Percentiles rank a stretch among this genome's conserved stretches.
phyloP scores from a whole-genome alignment of 2,888 invertebrate species.

The Drosophila borborema region DNA sequence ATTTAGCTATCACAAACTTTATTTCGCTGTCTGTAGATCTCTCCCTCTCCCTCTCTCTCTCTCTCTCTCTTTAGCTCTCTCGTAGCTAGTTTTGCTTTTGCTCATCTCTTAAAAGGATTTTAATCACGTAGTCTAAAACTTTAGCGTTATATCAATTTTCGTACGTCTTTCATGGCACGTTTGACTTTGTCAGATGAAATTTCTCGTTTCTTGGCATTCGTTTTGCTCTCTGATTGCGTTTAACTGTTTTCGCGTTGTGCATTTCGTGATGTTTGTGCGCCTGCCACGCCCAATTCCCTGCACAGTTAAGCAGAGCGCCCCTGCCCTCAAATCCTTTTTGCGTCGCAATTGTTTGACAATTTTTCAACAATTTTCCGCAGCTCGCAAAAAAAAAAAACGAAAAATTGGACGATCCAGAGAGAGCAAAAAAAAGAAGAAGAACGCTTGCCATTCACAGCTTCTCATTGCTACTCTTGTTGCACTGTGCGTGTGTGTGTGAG shows the following conservation, averaged over 20 bases:
- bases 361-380: conserved; percentile 75
- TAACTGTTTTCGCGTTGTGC: conserved; percentile 46
- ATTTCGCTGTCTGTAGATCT: not conserved
- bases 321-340: conserved; percentile 10
- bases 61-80: too few relatives aligned
- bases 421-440: not conserved
- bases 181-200: conserved; percentile 60
- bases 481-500: too few relatives aligned
- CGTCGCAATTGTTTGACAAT: conserved; percentile 77
- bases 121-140: conserved; percentile 60
- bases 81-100: not conserved
- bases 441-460: not conserved
- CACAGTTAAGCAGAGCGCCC: conserved; percentile 3
- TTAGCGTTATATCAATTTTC: conserved; percentile 40
- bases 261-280: conserved; percentile 34
- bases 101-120: conserved; percentile 27
- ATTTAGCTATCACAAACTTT: conserved; percentile 28
- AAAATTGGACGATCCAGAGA: conserved; percentile 22
- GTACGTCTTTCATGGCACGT: not conserved
- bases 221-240: conserved; percentile 34
- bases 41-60: too few relatives aligned
- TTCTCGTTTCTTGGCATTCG: conserved; percentile 9
- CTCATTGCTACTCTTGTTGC: conserved; percentile 19
- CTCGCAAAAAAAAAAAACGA: conserved; percentile 41
- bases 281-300: conserved; percentile 34